Evolutionary conservation across 2,888 invertebrate genomes (phyloP).

Genomic region (Pogonocherus hispidulus): DNA sequence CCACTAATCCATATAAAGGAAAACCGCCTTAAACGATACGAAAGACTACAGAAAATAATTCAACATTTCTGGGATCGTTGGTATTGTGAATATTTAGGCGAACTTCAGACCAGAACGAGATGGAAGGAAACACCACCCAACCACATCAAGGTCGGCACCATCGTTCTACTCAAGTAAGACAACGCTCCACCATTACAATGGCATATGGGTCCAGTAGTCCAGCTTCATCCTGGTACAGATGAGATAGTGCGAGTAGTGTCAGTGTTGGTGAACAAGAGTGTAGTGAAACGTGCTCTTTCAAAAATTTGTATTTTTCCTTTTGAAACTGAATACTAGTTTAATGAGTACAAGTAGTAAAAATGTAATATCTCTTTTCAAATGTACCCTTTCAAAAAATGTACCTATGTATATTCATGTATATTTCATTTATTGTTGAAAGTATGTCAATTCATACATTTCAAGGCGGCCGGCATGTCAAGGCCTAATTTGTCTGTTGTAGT

Average conservation of each 20-base stretch:
- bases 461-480: too few species aligned
- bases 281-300: too few species aligned
- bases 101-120: background rate
- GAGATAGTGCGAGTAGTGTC: background rate
- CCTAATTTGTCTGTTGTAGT: too few species aligned
- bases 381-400: too few species aligned
- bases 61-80: background rate
- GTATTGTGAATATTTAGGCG: background rate
- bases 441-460: too few species aligned
- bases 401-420: too few species aligned
- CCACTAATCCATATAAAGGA: background rate
- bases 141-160: background rate
- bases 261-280: too few species aligned
- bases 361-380: too few species aligned
- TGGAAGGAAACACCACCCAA: background rate
- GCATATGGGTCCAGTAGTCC: background rate
- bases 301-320: too few species aligned
- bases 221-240: constrained; percentile 5
- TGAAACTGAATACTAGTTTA: too few species aligned
- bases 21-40: background rate
- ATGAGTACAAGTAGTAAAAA: too few species aligned
- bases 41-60: background rate
- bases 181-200: background rate
- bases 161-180: constrained; percentile 14
- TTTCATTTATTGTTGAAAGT: too few species aligned